Conservation (phyloP, 2,113 vertebrate species). For the human (Homo sapiens) region DNA sequence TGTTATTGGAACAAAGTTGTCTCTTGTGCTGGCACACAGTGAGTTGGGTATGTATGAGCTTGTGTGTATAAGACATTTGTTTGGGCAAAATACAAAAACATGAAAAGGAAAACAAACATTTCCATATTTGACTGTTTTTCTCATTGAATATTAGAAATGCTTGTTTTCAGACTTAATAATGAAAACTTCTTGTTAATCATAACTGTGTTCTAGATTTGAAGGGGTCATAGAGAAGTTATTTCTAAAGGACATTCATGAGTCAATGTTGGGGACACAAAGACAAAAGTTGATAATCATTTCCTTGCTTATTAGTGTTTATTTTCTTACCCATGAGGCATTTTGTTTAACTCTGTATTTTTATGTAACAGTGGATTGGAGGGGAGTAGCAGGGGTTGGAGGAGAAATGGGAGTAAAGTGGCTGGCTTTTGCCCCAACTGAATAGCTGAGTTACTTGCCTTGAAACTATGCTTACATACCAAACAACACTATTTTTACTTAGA, state of each 20-base stretch:
- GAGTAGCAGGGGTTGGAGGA: not conserved
- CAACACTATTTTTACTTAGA: slow-evolving; percentile 12
- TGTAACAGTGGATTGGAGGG: not conserved
- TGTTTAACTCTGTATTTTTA: slow-evolving; percentile 25
- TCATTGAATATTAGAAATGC: slow-evolving; percentile 21
- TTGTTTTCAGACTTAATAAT: not conserved
- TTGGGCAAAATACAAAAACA: not conserved
- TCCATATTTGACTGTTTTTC: slow-evolving; percentile 1
- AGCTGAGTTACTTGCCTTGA: not conserved
- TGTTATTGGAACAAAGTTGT: not conserved
- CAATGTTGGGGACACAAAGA: slow-evolving; percentile 39
- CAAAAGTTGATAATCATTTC: slow-evolving; percentile 43
- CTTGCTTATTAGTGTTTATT: slow-evolving; percentile 37
- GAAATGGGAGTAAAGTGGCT: not conserved
- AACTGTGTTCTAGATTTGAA: slow-evolving; percentile 6
- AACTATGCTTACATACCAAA: slow-evolving; percentile 31
- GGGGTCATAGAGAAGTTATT: slow-evolving; percentile 6
- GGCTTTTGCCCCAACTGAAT: too few species aligned
- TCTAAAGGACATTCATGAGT: slow-evolving; percentile 35
- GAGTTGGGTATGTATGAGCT: not conserved
- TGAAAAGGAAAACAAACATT: not conserved
- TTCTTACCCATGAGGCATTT: slow-evolving; percentile 46
- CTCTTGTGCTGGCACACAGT: not conserved
- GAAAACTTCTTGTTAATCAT: not conserved
- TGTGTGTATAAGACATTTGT: slow-evolving; percentile 13